Conservation (phyloP, 2,888 invertebrate genomes). For the Drosophila rubida region DNA sequence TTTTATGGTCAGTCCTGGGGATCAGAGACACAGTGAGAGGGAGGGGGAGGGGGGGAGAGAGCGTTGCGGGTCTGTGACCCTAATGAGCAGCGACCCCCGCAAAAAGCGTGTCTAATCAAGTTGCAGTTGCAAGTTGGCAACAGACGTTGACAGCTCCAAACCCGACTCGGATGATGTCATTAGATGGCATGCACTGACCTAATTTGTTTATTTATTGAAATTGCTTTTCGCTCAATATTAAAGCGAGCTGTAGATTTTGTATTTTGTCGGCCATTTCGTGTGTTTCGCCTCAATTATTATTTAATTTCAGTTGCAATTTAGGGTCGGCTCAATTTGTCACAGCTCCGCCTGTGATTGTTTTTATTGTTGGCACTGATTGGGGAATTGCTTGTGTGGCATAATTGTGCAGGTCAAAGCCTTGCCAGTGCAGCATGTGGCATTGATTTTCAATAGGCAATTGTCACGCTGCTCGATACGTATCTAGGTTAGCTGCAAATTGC, state of each 20-base stretch:
- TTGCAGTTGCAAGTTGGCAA: conserved; percentile 43
- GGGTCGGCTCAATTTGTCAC: conserved; percentile 65
- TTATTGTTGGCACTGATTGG: conserved; percentile 40
- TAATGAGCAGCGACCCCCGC: conserved; percentile 56
- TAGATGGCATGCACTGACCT: conserved; percentile 64
- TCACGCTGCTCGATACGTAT: conserved; percentile 8
- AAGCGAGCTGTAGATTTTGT: conserved; percentile 1
- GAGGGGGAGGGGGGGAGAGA: conserved; percentile 8
- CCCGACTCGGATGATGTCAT: conserved; percentile 48
- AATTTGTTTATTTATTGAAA: conserved; percentile 76
- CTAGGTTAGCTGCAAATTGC: conserved; percentile 6
- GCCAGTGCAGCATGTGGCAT: conserved; percentile 30
- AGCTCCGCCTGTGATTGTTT: conserved; percentile 17
- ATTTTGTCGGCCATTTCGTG: conserved; percentile 28
- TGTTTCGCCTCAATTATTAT: conserved; percentile 69
- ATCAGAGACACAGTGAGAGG: conserved; percentile 62
- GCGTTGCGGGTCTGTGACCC: conserved; percentile 33
- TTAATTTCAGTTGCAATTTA: conserved; percentile 65
- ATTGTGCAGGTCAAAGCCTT: conserved; percentile 35
- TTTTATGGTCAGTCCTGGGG: conserved; percentile 27
- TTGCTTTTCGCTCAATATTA: conserved; percentile 60
- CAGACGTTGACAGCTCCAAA: conserved; percentile 42
- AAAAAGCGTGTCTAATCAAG: conserved; percentile 38
- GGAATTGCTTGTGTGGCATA: conserved; percentile 31
- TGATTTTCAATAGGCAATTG: conserved; percentile 30